phyloP scores from a whole-genome alignment of 2,113 vertebrate species.

The Elaphurus davidianus region DNA sequence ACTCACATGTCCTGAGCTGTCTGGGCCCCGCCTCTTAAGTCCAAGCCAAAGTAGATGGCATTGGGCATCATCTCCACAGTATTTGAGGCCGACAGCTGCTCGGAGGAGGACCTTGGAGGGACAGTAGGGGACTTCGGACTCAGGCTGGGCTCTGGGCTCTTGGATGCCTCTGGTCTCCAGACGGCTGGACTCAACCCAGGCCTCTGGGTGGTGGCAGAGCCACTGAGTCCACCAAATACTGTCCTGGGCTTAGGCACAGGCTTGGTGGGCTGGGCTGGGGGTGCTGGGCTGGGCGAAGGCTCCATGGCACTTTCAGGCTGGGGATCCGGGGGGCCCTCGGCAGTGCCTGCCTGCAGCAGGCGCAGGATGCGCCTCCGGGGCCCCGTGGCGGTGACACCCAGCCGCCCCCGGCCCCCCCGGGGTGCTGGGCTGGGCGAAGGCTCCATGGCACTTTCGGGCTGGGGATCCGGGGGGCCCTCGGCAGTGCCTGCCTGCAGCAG shows the following conservation, averaged over 20 bases:
- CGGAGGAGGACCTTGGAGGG: slow-evolving; percentile 64
- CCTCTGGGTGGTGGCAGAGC: slow-evolving; percentile 37
- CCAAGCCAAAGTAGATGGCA: slow-evolving; percentile 90
- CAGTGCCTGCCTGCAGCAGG: slow-evolving; percentile 76
- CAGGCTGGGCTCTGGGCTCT: slow-evolving; percentile 17
- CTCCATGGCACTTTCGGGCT: slow-evolving; percentile 58
- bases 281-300: not conserved
- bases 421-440: slow-evolving; percentile 24
- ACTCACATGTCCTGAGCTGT: slow-evolving; percentile 15
- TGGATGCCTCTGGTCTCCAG: not conserved
- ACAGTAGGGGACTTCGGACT: not conserved
- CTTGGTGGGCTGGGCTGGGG: slow-evolving; percentile 70
- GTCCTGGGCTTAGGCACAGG: slow-evolving; percentile 96
- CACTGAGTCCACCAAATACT: slow-evolving; percentile 84
- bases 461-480: slow-evolving; percentile 23
- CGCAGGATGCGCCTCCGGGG: slow-evolving; percentile 95
- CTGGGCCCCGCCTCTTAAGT: not conserved
- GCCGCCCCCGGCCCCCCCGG: too few relatives aligned
- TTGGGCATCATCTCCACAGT: slow-evolving; percentile 91
- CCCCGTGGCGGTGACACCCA: slow-evolving; percentile 93
- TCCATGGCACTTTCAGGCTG: slow-evolving; percentile 59
- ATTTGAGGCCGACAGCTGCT: slow-evolving; percentile 48
- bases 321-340: slow-evolving; percentile 7
- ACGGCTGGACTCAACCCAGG: not conserved
- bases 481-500: slow-evolving; percentile 75